Conservation (phyloP, 2,888 invertebrate species). For the Drosophila paranaensis region DNA sequence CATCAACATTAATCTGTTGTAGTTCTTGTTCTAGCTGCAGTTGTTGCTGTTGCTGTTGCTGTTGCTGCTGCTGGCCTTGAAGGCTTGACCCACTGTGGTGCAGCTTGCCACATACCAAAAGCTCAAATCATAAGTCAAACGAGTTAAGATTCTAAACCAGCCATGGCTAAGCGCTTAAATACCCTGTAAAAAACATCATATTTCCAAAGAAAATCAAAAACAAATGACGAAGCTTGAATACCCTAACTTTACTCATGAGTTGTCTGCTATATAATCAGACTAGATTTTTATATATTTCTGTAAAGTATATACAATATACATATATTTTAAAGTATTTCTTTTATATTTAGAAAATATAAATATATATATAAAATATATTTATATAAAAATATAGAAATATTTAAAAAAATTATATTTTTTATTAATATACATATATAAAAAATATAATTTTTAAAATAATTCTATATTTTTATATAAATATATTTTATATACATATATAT, state of each 20-base stretch:
- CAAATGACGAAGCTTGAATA: not conserved
- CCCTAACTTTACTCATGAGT: not conserved
- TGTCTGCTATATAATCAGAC: no score
- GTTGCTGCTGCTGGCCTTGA: slow-evolving; percentile 46
- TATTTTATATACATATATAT: not conserved
- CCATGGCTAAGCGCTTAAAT: not conserved
- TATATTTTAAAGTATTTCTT: no score
- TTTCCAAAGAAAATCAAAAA: not conserved
- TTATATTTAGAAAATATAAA: no score
- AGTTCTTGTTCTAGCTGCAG: slow-evolving; percentile 28
- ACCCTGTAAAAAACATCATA: slow-evolving; percentile 1
- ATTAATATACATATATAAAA: no score
- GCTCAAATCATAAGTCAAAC: slow-evolving; percentile 27
- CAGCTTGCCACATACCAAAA: slow-evolving; percentile 29
- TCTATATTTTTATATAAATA: no score
- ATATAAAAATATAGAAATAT: no score
- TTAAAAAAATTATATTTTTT: no score
- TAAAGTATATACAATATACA: no score
- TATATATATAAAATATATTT: no score
- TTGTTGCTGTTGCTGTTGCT: not conserved
- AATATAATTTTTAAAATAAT: no score
- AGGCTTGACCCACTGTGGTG: slow-evolving; percentile 53
- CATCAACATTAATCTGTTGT: slow-evolving; percentile 6
- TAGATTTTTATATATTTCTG: no score
- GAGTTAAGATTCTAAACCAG: not conserved